Percentiles rank a stretch among this genome's conserved stretches.
phyloP scores from a whole-genome alignment of 2,888 invertebrate genomes.

The Amorpha juglandis region DNA sequence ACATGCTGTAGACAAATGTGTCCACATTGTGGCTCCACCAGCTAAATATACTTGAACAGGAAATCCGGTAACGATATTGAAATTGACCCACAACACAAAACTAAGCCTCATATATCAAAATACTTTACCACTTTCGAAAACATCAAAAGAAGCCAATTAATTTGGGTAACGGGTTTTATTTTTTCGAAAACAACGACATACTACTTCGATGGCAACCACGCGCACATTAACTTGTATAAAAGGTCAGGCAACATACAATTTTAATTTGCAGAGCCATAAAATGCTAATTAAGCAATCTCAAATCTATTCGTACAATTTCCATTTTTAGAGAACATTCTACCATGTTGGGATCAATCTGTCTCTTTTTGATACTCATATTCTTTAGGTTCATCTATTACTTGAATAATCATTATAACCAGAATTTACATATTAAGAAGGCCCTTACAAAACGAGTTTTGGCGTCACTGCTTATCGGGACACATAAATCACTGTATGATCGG shows the following conservation, averaged over 20 bases:
- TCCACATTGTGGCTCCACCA: too few species aligned
- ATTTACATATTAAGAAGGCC: background rate
- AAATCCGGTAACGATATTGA: background rate
- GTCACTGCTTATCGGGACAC: background rate
- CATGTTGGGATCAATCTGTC: background rate
- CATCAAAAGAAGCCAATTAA: background rate
- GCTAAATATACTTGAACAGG: background rate
- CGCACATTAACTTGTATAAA: constrained; percentile 1
- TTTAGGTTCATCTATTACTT: too few species aligned
- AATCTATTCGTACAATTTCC: background rate
- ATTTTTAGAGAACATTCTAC: background rate
- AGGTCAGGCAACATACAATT: constrained; percentile 4
- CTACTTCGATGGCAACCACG: background rate
- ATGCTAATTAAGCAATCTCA: constrained; percentile 7
- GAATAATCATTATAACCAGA: background rate
- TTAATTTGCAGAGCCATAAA: background rate
- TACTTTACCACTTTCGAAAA: constrained; percentile 4
- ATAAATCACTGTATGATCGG: too few species aligned
- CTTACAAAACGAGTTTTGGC: background rate
- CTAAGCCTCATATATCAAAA: background rate
- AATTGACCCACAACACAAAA: background rate
- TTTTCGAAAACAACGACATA: background rate
- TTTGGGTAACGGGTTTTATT: background rate
- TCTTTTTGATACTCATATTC: too few species aligned
- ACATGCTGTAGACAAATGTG: too few species aligned